A percentile compares a stretch with the other conserved stretches of the same genome.
Evolutionary conservation across 2,888 invertebrate species (phyloP).

Genomic region (Shargacucullia verbasci): DNA sequence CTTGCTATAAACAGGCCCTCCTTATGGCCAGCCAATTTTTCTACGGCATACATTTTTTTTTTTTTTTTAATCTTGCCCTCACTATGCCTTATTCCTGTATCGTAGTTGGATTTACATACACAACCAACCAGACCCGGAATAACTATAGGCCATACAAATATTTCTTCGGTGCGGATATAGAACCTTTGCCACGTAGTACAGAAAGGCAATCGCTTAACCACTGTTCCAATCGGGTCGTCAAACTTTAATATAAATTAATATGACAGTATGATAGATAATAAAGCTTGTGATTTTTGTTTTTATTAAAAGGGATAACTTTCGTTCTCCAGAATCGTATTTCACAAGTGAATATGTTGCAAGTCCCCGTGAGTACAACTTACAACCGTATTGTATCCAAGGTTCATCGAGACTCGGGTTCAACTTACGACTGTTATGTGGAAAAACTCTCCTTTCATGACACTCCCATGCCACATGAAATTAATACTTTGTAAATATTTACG

Average conservation of each 20-base stretch:
- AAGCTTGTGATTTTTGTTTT: conserved; percentile 29
- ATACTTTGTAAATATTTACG: no score
- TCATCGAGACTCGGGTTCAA: conserved; percentile 22
- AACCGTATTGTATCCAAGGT: conserved; percentile 44
- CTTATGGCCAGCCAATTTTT: conserved; percentile 35
- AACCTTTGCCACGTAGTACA: no score
- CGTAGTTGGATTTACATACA: no score
- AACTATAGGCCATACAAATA: no score
- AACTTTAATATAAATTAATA: no score
- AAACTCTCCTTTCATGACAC: neutral
- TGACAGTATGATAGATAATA: no score
- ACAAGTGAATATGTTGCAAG: conserved; percentile 34
- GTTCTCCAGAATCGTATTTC: conserved; percentile 30
- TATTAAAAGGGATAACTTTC: conserved; percentile 25
- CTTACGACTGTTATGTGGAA: conserved; percentile 5
- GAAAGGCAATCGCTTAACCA: no score
- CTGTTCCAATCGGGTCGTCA: no score
- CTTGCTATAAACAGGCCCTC: conserved; percentile 34
- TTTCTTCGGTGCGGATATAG: no score
- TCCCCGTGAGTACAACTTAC: conserved; percentile 31
- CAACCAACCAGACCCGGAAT: no score
- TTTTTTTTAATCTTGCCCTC: no score
- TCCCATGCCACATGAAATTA: neutral
- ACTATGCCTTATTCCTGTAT: no score
- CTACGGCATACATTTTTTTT: conserved; percentile 16